Evolutionary conservation across 2,888 invertebrate genomes (phyloP), one percentile per base, ranked within the genome.

Genomic region (Dichetophora obliterata): DNA sequence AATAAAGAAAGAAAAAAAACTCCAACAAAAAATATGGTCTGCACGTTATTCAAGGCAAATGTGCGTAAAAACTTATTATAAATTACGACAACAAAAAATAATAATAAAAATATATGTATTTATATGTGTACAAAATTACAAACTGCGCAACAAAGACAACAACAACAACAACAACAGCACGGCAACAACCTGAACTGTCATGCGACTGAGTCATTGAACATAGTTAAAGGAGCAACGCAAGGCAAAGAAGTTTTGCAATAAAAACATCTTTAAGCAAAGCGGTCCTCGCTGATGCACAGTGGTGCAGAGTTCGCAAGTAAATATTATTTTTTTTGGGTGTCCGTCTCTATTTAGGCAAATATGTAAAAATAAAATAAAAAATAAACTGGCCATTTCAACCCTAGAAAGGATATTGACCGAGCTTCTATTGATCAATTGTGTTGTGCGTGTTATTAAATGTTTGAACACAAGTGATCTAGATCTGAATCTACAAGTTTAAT

Each of bases 1-100:
- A 3, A n/a, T n/a, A n/a, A 43, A 43, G 14, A 14, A 43, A 43
- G 14, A 43, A 43, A 43, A 11, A 43, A 5, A 27, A 16, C 24
- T 16, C 8, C 14, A 14, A 4, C 24, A 8, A 22, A 27, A 27
- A 8, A 19, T 19, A 24, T 6, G 54, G 27, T 59, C 34, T 24
- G 74, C 54, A 27, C 54, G 16, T 19, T 31, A 34, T 34, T 19
- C 19, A 19, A 24, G 22, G 52, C 8, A 52, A 43, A 74, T 69
- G 73, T 74, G 77, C 74, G 69, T 69, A 72, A 76, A 57, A 73
- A 74, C 61, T 74, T 69, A 73, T 77, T 77, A 77, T 77, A 77
- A 77, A 77, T 77, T 74, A 77, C 63, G n/a, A 19, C 66, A 68
- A 74, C 68, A 77, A 72, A 72, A 76, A 59, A 59, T 68, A 50